These are phyloP conservation scores for Rhagium mordax DNA, from an alignment of 2,888 invertebrate species.

Conservation along the genomic window DNA sequence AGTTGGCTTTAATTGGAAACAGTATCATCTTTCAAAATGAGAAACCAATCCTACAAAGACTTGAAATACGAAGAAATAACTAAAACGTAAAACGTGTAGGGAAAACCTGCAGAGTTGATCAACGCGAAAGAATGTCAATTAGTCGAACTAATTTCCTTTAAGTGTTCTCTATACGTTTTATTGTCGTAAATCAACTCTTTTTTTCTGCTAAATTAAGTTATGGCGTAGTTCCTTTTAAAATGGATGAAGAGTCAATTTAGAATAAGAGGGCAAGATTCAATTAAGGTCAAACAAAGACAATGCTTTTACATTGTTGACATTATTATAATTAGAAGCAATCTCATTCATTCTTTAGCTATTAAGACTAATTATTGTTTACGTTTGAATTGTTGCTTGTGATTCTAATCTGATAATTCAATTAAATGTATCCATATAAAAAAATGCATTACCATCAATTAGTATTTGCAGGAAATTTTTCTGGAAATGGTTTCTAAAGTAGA, in stretches of 20 bases:
- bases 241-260: not conserved
- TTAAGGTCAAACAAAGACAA: not conserved
- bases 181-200: not conserved
- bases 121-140: not conserved
- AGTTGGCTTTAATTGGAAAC: too few species aligned
- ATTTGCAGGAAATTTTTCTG: too few species aligned
- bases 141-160: not conserved
- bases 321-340: not conserved
- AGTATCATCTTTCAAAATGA: too few species aligned
- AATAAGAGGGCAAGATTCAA: not conserved
- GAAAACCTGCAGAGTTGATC: not conserved
- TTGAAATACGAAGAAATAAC: not conserved
- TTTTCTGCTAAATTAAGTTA: not conserved
- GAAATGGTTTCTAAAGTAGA: too few species aligned
- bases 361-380: not conserved
- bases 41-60: too few species aligned
- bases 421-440: too few species aligned
- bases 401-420: not conserved
- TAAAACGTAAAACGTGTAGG: not conserved
- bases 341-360: not conserved
- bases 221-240: not conserved
- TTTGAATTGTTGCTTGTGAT: not conserved
- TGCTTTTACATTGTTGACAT: not conserved
- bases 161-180: not conserved
- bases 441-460: not conserved